Percentiles rank a stretch among this genome's conserved stretches.
These are phyloP conservation scores for Tetragnatha versicolor DNA, from an alignment of 1,140 invertebrate genomes.

Conservation along the genomic window DNA sequence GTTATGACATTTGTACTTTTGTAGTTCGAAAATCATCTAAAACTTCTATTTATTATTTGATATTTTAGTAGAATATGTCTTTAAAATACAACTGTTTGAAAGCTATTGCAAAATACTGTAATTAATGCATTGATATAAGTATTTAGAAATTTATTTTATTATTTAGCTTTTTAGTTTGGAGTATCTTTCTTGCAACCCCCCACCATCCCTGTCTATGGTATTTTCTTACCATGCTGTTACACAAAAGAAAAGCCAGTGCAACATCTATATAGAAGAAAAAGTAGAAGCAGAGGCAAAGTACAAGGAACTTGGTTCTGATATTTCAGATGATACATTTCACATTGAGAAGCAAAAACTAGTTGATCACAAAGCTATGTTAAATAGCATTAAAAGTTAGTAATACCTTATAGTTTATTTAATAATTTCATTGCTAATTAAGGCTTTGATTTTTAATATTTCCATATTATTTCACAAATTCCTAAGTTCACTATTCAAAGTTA, in stretches of 20 bases:
- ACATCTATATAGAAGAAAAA: neutral
- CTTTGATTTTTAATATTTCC: no score
- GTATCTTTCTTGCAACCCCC: neutral
- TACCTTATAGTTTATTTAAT: neutral
- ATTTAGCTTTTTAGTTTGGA: slow-evolving; percentile 26
- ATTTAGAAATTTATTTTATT: neutral
- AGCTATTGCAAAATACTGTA: no score
- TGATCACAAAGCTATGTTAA: neutral
- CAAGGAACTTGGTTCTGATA: neutral
- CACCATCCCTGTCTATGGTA: slow-evolving; percentile 27
- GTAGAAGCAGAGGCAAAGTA: slow-evolving; percentile 7
- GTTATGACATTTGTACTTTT: neutral
- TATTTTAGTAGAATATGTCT: no score
- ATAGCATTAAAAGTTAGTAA: slow-evolving; percentile 1
- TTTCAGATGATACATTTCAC: slow-evolving; percentile 11
- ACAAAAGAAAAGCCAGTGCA: neutral
- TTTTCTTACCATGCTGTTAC: slow-evolving; percentile 22
- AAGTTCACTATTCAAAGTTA: no score
- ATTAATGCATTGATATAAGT: no score
- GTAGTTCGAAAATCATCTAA: neutral
- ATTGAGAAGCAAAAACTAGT: neutral
- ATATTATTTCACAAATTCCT: no score
- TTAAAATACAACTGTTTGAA: no score
- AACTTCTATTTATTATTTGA: neutral
- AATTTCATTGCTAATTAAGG: no score